Conservation (phyloP, 2,113 vertebrate species). For the Zootoca vivipara region DNA sequence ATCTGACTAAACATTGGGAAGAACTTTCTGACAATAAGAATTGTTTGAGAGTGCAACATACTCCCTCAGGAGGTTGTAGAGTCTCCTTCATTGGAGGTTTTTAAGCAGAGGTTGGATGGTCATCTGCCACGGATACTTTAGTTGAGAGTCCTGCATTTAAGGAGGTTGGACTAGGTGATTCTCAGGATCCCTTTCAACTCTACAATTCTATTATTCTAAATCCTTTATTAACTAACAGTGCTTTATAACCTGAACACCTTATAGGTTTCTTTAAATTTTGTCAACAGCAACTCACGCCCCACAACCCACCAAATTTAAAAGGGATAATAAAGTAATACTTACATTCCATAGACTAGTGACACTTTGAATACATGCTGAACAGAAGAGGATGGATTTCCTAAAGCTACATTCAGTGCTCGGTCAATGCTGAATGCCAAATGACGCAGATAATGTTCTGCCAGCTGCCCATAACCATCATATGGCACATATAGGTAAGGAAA, state of each 20-base stretch:
- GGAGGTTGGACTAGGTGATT: no score
- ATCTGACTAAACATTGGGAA: no score
- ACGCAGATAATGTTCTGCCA: conserved; percentile 87
- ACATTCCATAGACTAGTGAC: conserved; percentile 95
- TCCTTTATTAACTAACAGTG: neutral
- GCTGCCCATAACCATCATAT: conserved; percentile 87
- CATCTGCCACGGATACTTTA: no score
- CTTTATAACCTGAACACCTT: neutral
- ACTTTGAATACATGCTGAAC: conserved; percentile 95
- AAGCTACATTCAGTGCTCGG: conserved; percentile 93
- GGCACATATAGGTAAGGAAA: conserved; percentile 97
- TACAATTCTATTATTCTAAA: neutral
- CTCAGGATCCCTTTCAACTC: no score
- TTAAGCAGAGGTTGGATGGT: no score
- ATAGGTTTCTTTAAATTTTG: neutral
- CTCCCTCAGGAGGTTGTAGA: no score
- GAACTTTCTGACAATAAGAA: no score
- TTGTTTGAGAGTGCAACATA: no score
- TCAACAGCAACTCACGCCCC: neutral
- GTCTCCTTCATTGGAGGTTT: no score
- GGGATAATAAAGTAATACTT: conserved; percentile 73
- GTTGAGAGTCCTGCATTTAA: no score
- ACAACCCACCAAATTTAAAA: neutral
- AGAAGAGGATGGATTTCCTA: conserved; percentile 92
- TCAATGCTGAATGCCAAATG: conserved; percentile 97